Evolutionary conservation across 92 coral and sea anemone species (phyloP), one percentile per base, ranked within the genome.

Genomic region (Diadumene lineata): DNA sequence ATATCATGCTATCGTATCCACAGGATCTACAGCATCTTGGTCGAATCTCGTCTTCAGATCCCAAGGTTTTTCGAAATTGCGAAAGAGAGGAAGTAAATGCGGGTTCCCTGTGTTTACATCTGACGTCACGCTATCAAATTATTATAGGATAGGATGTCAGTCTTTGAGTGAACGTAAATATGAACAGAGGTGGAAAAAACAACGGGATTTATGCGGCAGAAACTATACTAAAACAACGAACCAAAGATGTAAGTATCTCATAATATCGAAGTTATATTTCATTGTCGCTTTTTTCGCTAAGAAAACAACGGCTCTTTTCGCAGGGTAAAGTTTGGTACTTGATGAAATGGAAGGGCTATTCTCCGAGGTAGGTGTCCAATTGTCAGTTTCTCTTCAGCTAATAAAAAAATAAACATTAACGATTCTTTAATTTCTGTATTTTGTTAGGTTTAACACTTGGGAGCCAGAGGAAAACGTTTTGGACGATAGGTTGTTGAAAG

Each of bases 181-280:
- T 94, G 98, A 93, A 94, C 74, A 93, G 83, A 73, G 71, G 81
- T 48, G 92, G 88, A 24, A 88, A 85, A 81, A 90, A 92, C 68
- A 89, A 87, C 77, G 98, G 98, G n/a, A 94, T 94, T 74, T 94
- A 88, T 60, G 98, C 98, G 48, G 98, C 98, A 60, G 98, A 94
- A 80, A 94, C 97, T 69, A 94, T 94, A 79, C 75, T 94, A 60
- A 94, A 94, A 78, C 89, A 90, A 53, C 90, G 98, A 72, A 72
- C 91, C 69, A 83, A 97, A 72, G 98, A 94, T 67, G 98, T 94
- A 74, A 46, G 90, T 69, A 56, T 29, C 68, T 16, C 63, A 38
- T 38, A 38, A 38, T 38, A 56, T 34, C 11, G 31, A 46, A 75
- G 46, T 43, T 43, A 28, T 53, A 50, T n/a, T 43, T 27, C 48